phyloP scores from a whole-genome alignment of 1,140 invertebrate genomes.

The Scaptodrosophila lebanonensis region DNA sequence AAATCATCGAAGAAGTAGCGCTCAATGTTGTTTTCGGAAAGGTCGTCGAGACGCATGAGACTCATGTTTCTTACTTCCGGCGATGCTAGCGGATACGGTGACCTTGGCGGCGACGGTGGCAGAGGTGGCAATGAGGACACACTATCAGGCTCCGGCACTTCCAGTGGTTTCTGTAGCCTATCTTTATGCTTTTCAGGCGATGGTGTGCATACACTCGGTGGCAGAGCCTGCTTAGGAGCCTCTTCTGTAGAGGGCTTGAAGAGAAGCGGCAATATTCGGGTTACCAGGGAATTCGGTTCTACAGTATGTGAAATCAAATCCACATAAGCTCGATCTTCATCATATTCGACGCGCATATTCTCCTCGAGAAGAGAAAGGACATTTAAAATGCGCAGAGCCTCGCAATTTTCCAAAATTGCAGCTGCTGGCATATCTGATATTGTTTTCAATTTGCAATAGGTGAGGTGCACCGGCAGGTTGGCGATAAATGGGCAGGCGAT shows the following conservation, averaged over 20 bases:
- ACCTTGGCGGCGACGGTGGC: slow-evolving; percentile 35
- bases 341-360: slow-evolving; percentile 8
- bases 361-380: neutral
- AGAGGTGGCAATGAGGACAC: neutral
- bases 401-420: slow-evolving; percentile 23
- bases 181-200: neutral
- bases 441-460: slow-evolving; percentile 21
- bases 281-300: slow-evolving; percentile 22
- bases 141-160: neutral
- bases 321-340: neutral
- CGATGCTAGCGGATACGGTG: neutral
- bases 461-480: slow-evolving; percentile 27
- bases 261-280: slow-evolving; percentile 33
- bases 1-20: slow-evolving; percentile 29
- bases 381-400: slow-evolving; percentile 11
- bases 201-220: neutral
- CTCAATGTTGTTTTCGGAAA: neutral
- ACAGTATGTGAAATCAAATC: slow-evolving; percentile 23
- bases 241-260: slow-evolving; percentile 12
- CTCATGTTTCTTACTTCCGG: neutral
- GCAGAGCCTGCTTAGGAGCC: neutral
- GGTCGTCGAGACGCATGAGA: neutral
- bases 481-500: slow-evolving; percentile 43
- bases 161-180: neutral
- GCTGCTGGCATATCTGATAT: slow-evolving; percentile 26